These are phyloP conservation scores for Hypercompe scribonia DNA, from an alignment of 2,888 invertebrate genomes.

Conservation along the genomic window DNA sequence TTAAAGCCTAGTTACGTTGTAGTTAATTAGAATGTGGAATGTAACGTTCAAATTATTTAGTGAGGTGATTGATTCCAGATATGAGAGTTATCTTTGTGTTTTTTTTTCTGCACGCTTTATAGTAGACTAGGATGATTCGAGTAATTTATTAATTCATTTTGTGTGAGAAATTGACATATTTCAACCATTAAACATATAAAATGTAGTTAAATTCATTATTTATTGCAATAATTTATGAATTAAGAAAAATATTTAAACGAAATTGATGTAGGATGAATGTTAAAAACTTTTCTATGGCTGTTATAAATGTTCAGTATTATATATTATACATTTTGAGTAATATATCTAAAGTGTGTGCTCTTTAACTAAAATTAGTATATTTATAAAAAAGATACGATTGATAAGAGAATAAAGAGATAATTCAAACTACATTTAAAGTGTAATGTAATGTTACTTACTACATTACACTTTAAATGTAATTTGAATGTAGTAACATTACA, in stretches of 20 bases:
- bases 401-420: neutral
- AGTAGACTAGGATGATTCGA: constrained; percentile 23
- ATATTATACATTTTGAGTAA: constrained; percentile 14
- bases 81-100: constrained; percentile 24
- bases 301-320: constrained; percentile 20
- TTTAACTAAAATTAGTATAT: neutral
- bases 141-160: constrained; percentile 27
- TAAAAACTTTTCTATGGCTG: constrained; percentile 7
- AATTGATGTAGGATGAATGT: constrained; percentile 5
- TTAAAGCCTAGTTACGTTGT: constrained; percentile 20
- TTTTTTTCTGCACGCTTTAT: constrained; percentile 39
- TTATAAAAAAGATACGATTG: neutral
- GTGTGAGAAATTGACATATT: constrained; percentile 49
- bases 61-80: constrained; percentile 30
- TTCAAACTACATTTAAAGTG: neutral
- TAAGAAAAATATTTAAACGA: neutral
- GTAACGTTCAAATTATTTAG: constrained; percentile 18
- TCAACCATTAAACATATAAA: constrained; percentile 7
- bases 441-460: neutral
- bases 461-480: constrained; percentile 1
- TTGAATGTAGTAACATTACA: too few species aligned
- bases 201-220: constrained; percentile 1
- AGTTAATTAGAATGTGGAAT: constrained; percentile 20
- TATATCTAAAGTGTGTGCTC: constrained; percentile 7
- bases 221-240: neutral